Evolutionary conservation across 2,888 invertebrate genomes (phyloP), one percentile per base, ranked within the genome.

Genomic region (Coecobrya sp.): DNA sequence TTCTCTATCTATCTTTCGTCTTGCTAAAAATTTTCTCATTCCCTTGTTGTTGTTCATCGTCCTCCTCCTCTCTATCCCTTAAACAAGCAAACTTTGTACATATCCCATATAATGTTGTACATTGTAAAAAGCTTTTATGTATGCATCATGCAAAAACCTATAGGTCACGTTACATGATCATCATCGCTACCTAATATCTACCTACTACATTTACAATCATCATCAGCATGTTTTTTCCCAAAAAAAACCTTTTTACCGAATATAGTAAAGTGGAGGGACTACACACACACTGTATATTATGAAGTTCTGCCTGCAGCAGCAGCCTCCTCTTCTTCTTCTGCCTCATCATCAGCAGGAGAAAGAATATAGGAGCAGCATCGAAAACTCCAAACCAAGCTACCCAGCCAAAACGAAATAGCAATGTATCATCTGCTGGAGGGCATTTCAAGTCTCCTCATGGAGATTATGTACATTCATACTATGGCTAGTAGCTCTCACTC

Each of bases 401-500:
- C 90, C 76, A 89, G 84, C 84, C 84, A 84, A 86, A 90, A 90
- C 90, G 90, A 90, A 90, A 90, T 90, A 90, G 90, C 90, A 90
- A 90, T 90, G 90, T 90, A 86, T 86, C 79, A 84, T 49, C 79
- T 16, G 52, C 68, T 27, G 55, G 73, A 70, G 82, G 84, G n/a
- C 16, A 42, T 49, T 68, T 68, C 45, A 76, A 70, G 81, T 81
- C 91, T 91, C 86, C 91, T 91, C 86, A 70, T 91, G 91, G 86
- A 91, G 91, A 91, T 91, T 91, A 91, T 86, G 49, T 91, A 91
- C 65, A 79, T 82, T 22, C 55, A 52, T 82, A 30, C 65, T 3
- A 49, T 13, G 25, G 22, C 10, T 25, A 49, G 4, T 4, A 10
- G 30, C 62, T 22, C 11, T 25, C 1, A 25, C 62, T 62, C 84